Percentiles rank a stretch among this genome's conserved stretches.
Evolutionary conservation across 2,888 invertebrate species (phyloP).

Genomic region (Melieria picta): DNA sequence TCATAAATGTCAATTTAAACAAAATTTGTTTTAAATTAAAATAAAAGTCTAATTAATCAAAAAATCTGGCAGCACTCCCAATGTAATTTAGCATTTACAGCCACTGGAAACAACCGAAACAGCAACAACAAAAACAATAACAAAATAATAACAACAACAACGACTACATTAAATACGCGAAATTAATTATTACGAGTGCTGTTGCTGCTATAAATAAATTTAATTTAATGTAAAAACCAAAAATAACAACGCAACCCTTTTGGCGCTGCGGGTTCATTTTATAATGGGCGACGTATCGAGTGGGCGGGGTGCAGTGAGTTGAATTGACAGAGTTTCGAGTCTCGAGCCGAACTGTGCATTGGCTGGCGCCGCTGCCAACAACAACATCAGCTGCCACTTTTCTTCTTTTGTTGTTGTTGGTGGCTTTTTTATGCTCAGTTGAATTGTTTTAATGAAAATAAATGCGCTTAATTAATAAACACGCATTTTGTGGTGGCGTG

Average conservation of each 20-base stretch:
- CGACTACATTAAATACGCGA: constrained; percentile 54
- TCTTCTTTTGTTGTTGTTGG: constrained; percentile 3
- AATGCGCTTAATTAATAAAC: constrained; percentile 67
- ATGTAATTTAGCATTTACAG: too few species aligned
- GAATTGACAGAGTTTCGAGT: constrained; percentile 11
- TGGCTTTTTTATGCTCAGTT: constrained; percentile 32
- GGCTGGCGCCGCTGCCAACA: constrained; percentile 3
- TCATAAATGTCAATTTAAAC: too few species aligned
- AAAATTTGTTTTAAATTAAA: too few species aligned
- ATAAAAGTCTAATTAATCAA: too few species aligned
- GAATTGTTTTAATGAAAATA: constrained; percentile 63
- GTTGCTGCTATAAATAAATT: constrained; percentile 20
- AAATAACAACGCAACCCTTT: too few species aligned
- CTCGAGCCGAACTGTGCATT: not conserved
- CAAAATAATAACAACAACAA: too few species aligned
- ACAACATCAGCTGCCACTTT: not conserved
- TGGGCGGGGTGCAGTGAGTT: not conserved
- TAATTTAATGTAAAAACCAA: too few species aligned
- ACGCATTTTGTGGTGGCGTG: constrained; percentile 62
- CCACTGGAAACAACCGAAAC: too few species aligned
- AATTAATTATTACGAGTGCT: constrained; percentile 60
- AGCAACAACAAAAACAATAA: too few species aligned
- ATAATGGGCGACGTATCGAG: not conserved
- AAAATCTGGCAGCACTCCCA: too few species aligned
- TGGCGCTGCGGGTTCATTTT: constrained; percentile 14